Conservation (phyloP, 2,888 invertebrate species). For the Rugalucina vietnamica region DNA sequence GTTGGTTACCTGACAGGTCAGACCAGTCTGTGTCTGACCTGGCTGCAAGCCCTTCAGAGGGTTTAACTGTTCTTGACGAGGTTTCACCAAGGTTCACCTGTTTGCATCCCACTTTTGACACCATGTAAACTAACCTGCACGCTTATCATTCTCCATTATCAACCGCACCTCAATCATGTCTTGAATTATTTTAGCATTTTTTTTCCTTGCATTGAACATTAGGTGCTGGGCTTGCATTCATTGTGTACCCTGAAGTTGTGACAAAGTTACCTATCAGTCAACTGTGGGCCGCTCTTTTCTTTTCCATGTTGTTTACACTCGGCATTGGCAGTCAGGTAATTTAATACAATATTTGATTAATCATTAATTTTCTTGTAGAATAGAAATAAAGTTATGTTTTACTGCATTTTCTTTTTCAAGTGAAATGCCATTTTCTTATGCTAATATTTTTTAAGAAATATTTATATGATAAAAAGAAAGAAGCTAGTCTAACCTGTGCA, state of each 20-base stretch:
- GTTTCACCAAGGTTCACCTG: too few species aligned
- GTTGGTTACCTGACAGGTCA: too few species aligned
- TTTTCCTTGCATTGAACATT: conserved; percentile 19
- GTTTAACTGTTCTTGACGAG: too few species aligned
- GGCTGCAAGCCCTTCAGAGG: too few species aligned
- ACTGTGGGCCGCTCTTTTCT: conserved; percentile 78
- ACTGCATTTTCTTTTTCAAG: too few species aligned
- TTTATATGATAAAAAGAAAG: too few species aligned
- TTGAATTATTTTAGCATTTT: conserved; percentile 10
- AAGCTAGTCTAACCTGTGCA: too few species aligned
- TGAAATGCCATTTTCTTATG: too few species aligned
- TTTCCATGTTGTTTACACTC: conserved; percentile 77
- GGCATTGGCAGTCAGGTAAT: conserved; percentile 78
- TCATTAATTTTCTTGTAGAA: too few species aligned
- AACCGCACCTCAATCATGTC: neutral
- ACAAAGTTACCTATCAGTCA: conserved; percentile 76
- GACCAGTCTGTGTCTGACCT: too few species aligned
- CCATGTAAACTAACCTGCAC: neutral
- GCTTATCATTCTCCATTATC: neutral
- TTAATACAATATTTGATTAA: neutral
- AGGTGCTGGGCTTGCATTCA: conserved; percentile 77
- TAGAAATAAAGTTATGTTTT: too few species aligned
- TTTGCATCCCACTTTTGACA: neutral
- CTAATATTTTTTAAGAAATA: too few species aligned
- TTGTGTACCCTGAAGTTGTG: conserved; percentile 77